Percentiles rank a stretch among this genome's conserved stretches.
phyloP scores from a whole-genome alignment of 2,888 invertebrate species.

The Plagodis dolabraria region DNA sequence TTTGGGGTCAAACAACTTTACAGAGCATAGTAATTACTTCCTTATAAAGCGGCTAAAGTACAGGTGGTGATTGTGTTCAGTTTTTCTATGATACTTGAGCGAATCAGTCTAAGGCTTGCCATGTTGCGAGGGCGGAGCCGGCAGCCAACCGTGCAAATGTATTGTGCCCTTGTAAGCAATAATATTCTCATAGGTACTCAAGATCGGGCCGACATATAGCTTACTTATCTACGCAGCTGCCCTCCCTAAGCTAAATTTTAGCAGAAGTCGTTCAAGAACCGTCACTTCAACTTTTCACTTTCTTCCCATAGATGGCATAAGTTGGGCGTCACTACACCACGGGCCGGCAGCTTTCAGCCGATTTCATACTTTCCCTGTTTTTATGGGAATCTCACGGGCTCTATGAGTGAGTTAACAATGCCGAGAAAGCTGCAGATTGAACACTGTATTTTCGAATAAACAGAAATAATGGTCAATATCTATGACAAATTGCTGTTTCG shows the following conservation, averaged over 20 bases:
- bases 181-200: conserved; percentile 16
- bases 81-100: conserved; percentile 59
- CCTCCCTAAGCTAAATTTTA: conserved; percentile 25
- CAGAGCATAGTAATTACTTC: conserved; percentile 60
- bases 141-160: conserved; percentile 62
- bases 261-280: no score
- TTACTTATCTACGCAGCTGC: conserved; percentile 33
- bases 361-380: conserved; percentile 82
- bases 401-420: conserved; percentile 59
- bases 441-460: conserved; percentile 1
- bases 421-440: conserved; percentile 54
- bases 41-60: conserved; percentile 47
- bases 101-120: conserved; percentile 52
- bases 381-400: conserved; percentile 73
- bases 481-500: conserved; percentile 2
- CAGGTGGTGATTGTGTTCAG: conserved; percentile 47
- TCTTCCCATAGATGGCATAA: conserved; percentile 65
- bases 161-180: conserved; percentile 51
- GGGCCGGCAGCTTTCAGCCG: conserved; percentile 65
- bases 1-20: conserved; percentile 60
- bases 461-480: neutral
- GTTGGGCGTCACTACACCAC: conserved; percentile 73
- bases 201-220: conserved; percentile 28
- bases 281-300: conserved; percentile 62
- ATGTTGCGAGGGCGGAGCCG: conserved; percentile 58